phyloP scores from a whole-genome alignment of 1,140 invertebrate species.

The Ceratitis capitata region DNA sequence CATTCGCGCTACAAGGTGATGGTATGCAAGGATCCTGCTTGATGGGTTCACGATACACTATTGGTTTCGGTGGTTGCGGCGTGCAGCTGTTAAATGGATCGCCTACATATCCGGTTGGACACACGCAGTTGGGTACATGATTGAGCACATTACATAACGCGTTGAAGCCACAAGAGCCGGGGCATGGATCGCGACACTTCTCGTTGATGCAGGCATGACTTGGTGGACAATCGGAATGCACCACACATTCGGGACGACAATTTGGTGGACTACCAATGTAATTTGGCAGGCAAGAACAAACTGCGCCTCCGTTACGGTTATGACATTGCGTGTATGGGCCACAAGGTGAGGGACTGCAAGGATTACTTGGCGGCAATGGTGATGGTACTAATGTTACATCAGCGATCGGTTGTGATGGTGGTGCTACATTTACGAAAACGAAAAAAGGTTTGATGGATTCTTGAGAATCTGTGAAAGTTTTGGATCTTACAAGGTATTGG shows the following conservation, averaged over 20 bases:
- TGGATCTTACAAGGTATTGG: conserved; percentile 69
- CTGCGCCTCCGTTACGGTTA: conserved; percentile 74
- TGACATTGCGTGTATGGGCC: conserved; percentile 79
- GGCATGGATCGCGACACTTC: conserved; percentile 83
- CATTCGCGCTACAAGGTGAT: conserved; percentile 82
- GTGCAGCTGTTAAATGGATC: conserved; percentile 73
- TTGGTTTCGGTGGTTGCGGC: conserved; percentile 66
- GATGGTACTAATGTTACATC: conserved; percentile 45
- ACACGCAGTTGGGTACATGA: conserved; percentile 79
- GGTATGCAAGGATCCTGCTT: conserved; percentile 74
- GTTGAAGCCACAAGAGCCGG: conserved; percentile 80
- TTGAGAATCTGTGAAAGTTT: conserved; percentile 69
- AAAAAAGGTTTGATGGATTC: too few relatives aligned
- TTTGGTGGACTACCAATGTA: conserved; percentile 78
- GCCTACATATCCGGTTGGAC: conserved; percentile 73
- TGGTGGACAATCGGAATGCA: conserved; percentile 78
- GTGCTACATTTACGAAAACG: conserved; percentile 49
- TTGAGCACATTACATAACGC: conserved; percentile 79
- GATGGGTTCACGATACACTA: conserved; percentile 77
- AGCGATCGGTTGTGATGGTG: conserved; percentile 71
- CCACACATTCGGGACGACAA: conserved; percentile 74
- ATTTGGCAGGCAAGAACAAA: conserved; percentile 78
- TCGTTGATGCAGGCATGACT: conserved; percentile 80
- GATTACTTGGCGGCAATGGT: conserved; percentile 58
- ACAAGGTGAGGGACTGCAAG: conserved; percentile 74